Base-by-base conservation (phyloP, 2,888 invertebrate species). In the Ashinkailepas kermadecensis region DNA sequence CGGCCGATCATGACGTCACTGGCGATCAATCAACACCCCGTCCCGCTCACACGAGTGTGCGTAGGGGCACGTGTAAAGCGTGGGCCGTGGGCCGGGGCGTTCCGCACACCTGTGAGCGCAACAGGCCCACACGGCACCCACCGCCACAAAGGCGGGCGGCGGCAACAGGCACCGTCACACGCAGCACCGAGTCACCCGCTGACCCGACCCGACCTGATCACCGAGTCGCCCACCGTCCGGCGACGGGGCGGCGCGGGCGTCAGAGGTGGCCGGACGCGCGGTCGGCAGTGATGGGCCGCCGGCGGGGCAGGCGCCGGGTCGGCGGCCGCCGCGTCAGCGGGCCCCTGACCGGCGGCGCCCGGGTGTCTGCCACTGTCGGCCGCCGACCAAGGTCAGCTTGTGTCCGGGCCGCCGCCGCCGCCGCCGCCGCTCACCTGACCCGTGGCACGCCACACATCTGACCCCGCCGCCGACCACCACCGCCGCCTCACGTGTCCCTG, bases 261-360 rank as follows among this genome's bases (percentile, higher is more conserved):
- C 39, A 39, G 39, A 39, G 39, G 39, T 39, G 23, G 9, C 11
- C 65, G 65, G 65, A 23, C 64, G 18, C 64, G 23, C 23, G 65
- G 65, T 2, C 25, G 70, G 10, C 70, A 70, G 39, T 70, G 70
- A 25, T n/a, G n/a, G 65, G 2, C 70, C 1, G 70, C 15, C 70
- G 70, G 15, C n/a, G 64, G 39, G 39, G 2, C 1, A 39, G 7
- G 70, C 39, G 13, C 15, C 70, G 13, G 15, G 70, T 39, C 23
- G 23, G 65, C 70, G 6, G 39, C 15, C 39, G 25, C 13, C 67
- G 8, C 23, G 67, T 23, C 67, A 10, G 25, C 67, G 67, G 67
- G 21, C 64, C 21, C 64, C 64, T 64, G 64, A n/a, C n/a, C 64
- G 64, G n/a, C 70, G 70, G 70, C 39, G 70, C 70, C 70, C 10